A percentile compares a stretch with the other conserved stretches of the same genome.
Conservation (phyloP, 2,797 vertebrate species). For the Trachops cirrhosus region DNA sequence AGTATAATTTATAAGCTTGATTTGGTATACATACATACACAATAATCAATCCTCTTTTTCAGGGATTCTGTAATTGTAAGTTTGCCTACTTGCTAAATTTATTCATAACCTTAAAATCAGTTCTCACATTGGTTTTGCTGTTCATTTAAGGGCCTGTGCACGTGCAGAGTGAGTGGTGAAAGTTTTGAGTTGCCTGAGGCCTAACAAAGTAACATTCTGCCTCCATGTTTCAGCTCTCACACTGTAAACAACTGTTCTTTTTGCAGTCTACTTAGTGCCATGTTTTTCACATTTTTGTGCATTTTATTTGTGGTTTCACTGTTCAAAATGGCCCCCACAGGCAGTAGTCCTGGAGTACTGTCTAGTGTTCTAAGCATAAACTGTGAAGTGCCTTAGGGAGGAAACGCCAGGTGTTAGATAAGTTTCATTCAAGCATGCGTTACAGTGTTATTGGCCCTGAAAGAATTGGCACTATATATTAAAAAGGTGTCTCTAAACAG, state of each 20-base stretch:
- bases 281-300: not conserved
- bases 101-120: not conserved
- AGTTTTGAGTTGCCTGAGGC: not conserved
- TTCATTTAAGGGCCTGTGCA: not conserved
- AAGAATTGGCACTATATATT: not conserved
- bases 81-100: not conserved
- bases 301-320: not conserved
- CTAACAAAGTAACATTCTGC: not conserved
- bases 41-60: not conserved
- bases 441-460: not conserved
- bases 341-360: not conserved
- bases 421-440: not conserved
- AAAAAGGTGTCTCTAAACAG: not conserved
- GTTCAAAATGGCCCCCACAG: not conserved
- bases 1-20: not conserved
- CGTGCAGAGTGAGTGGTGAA: not conserved
- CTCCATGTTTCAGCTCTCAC: not conserved
- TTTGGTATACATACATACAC: not conserved
- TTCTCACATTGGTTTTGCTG: not conserved
- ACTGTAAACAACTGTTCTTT: not conserved
- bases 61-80: not conserved
- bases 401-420: not conserved
- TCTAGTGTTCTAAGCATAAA: not conserved
- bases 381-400: not conserved
- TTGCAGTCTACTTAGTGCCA: not conserved